A percentile compares a stretch with the other conserved stretches of the same genome.
Evolutionary conservation across 2,888 invertebrate species (phyloP).

Genomic region (Drosophila vallismaia): DNA sequence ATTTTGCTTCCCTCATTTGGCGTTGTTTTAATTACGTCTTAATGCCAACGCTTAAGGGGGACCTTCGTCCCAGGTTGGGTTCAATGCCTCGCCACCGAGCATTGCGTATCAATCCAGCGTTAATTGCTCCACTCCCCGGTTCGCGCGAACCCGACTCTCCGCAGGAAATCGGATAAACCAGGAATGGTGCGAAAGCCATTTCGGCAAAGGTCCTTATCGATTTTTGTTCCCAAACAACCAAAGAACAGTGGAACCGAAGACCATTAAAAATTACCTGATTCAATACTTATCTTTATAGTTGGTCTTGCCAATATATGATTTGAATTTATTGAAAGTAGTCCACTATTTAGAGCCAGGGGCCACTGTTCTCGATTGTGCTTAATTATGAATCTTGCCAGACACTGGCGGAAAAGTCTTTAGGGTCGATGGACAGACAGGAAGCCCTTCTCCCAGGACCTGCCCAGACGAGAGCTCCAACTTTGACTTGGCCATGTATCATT

Average conservation of each 20-base stretch:
- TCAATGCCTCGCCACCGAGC: conserved; percentile 60
- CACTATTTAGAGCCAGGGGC: not conserved
- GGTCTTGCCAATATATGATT: not conserved
- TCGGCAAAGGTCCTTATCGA: conserved; percentile 68
- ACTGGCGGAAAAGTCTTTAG: conserved; percentile 47
- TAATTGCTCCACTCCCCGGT: conserved; percentile 60
- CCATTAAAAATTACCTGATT: conserved; percentile 9
- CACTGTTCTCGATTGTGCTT: conserved; percentile 53
- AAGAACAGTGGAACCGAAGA: conserved; percentile 24
- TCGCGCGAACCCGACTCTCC: conserved; percentile 9
- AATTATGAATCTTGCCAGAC: conserved; percentile 69
- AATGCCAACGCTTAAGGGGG: conserved; percentile 67
- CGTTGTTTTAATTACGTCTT: conserved; percentile 79
- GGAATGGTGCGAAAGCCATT: conserved; percentile 66
- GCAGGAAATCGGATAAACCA: conserved; percentile 59
- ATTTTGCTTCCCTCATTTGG: conserved; percentile 48
- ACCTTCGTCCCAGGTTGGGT: conserved; percentile 41
- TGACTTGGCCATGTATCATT: conserved; percentile 67
- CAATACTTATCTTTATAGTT: not conserved
- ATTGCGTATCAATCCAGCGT: conserved; percentile 75
- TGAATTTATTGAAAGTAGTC: too few species aligned
- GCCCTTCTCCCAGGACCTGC: not conserved
- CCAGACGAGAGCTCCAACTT: too few species aligned
- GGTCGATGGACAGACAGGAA: conserved; percentile 22
- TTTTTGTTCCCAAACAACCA: conserved; percentile 49